A percentile compares a stretch with the other conserved stretches of the same genome.
These are phyloP conservation scores for Argyresthia goedartella DNA, from an alignment of 2,888 invertebrate species.

Conservation along the genomic window DNA sequence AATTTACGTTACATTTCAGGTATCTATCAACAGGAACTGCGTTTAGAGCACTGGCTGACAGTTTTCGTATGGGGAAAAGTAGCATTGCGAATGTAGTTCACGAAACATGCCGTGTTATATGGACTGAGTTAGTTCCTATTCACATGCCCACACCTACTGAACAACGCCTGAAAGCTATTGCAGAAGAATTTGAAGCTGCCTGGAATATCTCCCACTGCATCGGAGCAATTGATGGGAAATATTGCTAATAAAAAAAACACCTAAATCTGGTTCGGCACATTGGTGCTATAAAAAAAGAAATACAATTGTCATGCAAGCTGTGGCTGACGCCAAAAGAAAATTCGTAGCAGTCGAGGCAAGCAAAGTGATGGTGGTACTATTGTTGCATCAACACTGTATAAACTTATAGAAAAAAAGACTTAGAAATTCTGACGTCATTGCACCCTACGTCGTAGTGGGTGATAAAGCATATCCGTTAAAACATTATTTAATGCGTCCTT, in stretches of 20 bases:
- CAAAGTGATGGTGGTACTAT: conserved; percentile 21
- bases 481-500: conserved; percentile 13
- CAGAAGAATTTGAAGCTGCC: conserved; percentile 10
- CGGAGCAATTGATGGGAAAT: conserved; percentile 9
- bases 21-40: conserved; percentile 16
- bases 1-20: conserved; percentile 15
- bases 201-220: too few species aligned
- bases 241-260: conserved; percentile 9
- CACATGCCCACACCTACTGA: conserved; percentile 16
- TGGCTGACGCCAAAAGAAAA: conserved; percentile 15
- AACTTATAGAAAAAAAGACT: conserved; percentile 14
- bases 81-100: conserved; percentile 13
- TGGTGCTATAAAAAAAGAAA: conserved; percentile 12
- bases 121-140: conserved; percentile 13
- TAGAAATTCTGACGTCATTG: conserved; percentile 15
- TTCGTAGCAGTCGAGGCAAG: conserved; percentile 13
- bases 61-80: conserved; percentile 16
- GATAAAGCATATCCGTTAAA: conserved; percentile 20
- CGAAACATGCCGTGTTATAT: conserved; percentile 17
- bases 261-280: conserved; percentile 13
- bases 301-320: conserved; percentile 14
- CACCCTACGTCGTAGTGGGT: conserved; percentile 20
- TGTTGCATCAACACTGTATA: conserved; percentile 12
- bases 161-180: conserved; percentile 11
- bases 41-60: conserved; percentile 14